Conservation (phyloP, 2,888 invertebrate genomes). For the Drosophila multiciliata region DNA sequence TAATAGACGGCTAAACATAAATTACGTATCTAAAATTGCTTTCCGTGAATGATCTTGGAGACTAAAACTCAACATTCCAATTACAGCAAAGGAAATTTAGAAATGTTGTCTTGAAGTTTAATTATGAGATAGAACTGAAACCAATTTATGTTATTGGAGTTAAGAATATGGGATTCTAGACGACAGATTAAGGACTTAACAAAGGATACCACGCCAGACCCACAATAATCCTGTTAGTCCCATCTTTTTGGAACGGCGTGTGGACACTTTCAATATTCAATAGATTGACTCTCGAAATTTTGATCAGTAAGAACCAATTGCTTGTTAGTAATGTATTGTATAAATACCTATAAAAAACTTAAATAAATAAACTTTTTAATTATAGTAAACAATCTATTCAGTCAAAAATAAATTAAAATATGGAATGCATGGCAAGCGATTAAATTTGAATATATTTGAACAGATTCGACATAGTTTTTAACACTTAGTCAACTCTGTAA, state of each 20-base stretch:
- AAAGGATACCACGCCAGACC: neutral
- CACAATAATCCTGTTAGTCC: neutral
- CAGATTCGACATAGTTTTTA: neutral
- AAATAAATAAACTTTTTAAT: neutral
- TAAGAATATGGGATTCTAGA: neutral
- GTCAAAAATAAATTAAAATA: neutral
- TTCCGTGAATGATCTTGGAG: neutral
- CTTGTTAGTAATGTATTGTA: neutral
- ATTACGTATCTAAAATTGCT: neutral
- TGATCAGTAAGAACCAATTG: too few relatives aligned
- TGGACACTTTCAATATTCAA: neutral
- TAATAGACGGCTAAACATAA: too few relatives aligned
- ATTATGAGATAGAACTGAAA: neutral
- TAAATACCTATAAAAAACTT: neutral
- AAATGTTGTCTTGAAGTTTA: neutral
- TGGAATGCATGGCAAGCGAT: neutral
- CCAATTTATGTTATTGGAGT: neutral
- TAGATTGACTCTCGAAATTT: too few relatives aligned
- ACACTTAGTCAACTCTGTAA: neutral
- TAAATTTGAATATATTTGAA: neutral
- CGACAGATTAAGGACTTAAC: neutral
- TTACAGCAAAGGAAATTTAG: neutral
- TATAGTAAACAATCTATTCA: neutral
- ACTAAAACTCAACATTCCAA: neutral
- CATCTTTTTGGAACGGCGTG: too few relatives aligned